These are phyloP conservation scores for Belonocnema kinseyi DNA, from an alignment of 1,140 invertebrate species.

Conservation along the genomic window DNA sequence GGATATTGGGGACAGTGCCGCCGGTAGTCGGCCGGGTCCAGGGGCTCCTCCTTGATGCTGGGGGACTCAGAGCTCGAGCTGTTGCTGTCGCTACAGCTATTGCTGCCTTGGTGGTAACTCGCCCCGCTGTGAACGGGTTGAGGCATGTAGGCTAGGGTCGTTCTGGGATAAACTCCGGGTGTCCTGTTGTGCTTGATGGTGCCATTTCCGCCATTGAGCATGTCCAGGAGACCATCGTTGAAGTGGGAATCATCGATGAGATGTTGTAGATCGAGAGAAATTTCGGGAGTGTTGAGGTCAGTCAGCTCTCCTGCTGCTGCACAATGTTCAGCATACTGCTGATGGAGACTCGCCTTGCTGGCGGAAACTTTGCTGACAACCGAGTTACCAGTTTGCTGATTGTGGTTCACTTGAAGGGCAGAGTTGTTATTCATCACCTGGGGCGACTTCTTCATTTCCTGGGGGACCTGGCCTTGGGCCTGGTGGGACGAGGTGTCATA, in stretches of 20 bases:
- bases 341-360: slow-evolving; percentile 75
- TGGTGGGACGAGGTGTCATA: slow-evolving; percentile 72
- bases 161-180: slow-evolving; percentile 76
- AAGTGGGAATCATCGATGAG: slow-evolving; percentile 92
- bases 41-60: slow-evolving; percentile 88
- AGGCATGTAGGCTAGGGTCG: slow-evolving; percentile 90
- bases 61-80: slow-evolving; percentile 79
- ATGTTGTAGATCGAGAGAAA: slow-evolving; percentile 90
- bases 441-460: slow-evolving; percentile 66
- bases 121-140: slow-evolving; percentile 91
- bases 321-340: slow-evolving; percentile 80
- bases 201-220: slow-evolving; percentile 78
- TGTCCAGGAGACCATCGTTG: slow-evolving; percentile 87
- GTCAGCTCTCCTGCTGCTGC: slow-evolving; percentile 82
- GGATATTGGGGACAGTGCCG: slow-evolving; percentile 76
- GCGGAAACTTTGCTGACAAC: slow-evolving; percentile 73
- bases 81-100: slow-evolving; percentile 76
- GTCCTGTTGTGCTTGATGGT: slow-evolving; percentile 72
- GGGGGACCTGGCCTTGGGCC: slow-evolving; percentile 63
- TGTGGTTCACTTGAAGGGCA: slow-evolving; percentile 69
- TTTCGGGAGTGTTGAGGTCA: slow-evolving; percentile 91
- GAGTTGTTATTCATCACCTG: slow-evolving; percentile 68
- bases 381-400: slow-evolving; percentile 62
- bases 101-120: slow-evolving; percentile 79
- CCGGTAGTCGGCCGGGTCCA: slow-evolving; percentile 85